Evolutionary conservation across 23 tunicate species (phyloP).

Genomic region (Halocynthia aurantium): DNA sequence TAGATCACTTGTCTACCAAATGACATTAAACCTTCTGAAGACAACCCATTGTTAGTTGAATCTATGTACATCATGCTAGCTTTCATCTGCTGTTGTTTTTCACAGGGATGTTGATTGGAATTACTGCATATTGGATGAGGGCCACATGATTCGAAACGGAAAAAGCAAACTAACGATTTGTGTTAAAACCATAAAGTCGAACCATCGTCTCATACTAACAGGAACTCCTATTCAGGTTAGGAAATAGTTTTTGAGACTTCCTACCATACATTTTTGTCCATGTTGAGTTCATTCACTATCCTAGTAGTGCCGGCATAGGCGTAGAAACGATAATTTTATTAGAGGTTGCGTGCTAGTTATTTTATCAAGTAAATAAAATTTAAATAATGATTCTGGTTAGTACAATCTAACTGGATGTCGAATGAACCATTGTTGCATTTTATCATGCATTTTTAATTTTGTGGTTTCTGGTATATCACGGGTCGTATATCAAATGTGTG

Average conservation of each 20-base stretch:
- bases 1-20: too few relatives aligned
- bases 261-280: not conserved
- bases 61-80: not conserved
- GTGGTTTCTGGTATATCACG: too few relatives aligned
- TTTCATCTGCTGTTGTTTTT: slow-evolving; percentile 1
- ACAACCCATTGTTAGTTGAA: not conserved
- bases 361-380: too few relatives aligned
- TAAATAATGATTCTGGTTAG: too few relatives aligned
- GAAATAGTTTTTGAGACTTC: slow-evolving; percentile 1
- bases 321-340: too few relatives aligned
- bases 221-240: slow-evolving; percentile 95
- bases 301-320: too few relatives aligned
- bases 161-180: slow-evolving; percentile 78
- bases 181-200: slow-evolving; percentile 54
- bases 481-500: not conserved
- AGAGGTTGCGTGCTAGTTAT: too few relatives aligned
- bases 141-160: slow-evolving; percentile 92
- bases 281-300: not conserved
- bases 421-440: not conserved
- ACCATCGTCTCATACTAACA: slow-evolving; percentile 79
- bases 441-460: not conserved
- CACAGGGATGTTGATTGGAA: slow-evolving; percentile 75
- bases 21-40: not conserved
- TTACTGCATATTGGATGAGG: slow-evolving; percentile 95
- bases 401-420: not conserved